Evolutionary conservation across 2,797 vertebrate genomes (phyloP).

Genomic region (Enteromius argenteus): DNA sequence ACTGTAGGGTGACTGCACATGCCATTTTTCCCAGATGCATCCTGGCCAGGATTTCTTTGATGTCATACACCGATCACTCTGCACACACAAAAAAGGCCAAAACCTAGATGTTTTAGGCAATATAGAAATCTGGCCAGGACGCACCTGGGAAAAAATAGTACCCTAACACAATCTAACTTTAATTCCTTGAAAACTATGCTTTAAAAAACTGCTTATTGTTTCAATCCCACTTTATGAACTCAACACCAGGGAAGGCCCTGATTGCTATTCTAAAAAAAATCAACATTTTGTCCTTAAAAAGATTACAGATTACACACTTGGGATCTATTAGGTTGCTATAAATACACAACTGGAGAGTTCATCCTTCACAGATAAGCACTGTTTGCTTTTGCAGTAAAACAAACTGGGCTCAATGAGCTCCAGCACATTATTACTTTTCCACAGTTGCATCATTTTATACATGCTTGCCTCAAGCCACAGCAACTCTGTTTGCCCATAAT

Average conservation of each 20-base stretch:
- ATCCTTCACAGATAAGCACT: conserved; percentile 21
- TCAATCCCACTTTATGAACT: neutral
- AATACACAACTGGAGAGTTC: conserved; percentile 20
- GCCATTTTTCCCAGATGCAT: too few relatives aligned
- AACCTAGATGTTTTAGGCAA: too few relatives aligned
- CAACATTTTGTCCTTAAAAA: conserved; percentile 8
- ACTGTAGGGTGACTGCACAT: too few relatives aligned
- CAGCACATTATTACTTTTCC: conserved; percentile 48
- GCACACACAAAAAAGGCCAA: too few relatives aligned
- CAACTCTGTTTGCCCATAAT: conserved; percentile 36
- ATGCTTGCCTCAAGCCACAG: neutral
- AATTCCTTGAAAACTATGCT: conserved; percentile 15
- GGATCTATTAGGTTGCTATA: conserved; percentile 23
- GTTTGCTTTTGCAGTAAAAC: conserved; percentile 44
- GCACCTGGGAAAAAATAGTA: too few relatives aligned
- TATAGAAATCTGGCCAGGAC: too few relatives aligned
- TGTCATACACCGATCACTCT: too few relatives aligned
- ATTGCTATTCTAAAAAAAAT: neutral
- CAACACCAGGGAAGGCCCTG: neutral
- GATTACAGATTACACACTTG: neutral
- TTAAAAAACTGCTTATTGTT: neutral
- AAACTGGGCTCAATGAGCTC: conserved; percentile 19
- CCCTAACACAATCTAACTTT: neutral
- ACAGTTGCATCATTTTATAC: conserved; percentile 37
- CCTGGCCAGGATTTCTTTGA: too few relatives aligned